Percentiles rank a stretch among this genome's conserved stretches.
Evolutionary conservation across 1,140 invertebrate genomes (phyloP).

Genomic region (Drosophila subpulchrella): DNA sequence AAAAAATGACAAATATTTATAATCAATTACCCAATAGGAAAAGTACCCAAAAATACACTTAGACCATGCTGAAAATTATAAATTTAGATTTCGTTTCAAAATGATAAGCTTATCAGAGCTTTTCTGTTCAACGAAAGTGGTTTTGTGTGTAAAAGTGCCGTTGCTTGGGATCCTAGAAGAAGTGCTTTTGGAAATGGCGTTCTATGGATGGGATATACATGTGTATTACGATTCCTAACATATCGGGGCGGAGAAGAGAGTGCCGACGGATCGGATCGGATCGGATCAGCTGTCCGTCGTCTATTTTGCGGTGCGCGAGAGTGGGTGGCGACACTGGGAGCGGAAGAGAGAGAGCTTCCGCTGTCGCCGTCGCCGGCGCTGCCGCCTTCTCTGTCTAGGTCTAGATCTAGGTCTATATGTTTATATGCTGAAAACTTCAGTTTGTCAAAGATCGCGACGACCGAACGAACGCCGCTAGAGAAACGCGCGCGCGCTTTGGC

Average conservation of each 20-base stretch:
- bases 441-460: slow-evolving; percentile 81
- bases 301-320: slow-evolving; percentile 23
- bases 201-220: slow-evolving; percentile 7
- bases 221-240: not conserved
- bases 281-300: not conserved
- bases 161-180: not conserved
- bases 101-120: too few relatives aligned
- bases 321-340: slow-evolving; percentile 13
- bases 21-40: too few relatives aligned
- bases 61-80: too few relatives aligned
- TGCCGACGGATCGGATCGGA: not conserved
- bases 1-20: too few relatives aligned
- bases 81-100: too few relatives aligned
- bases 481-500: slow-evolving; percentile 60
- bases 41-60: too few relatives aligned
- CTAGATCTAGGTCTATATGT: slow-evolving; percentile 35
- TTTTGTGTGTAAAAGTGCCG: not conserved
- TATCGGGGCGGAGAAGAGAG: slow-evolving; percentile 9
- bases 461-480: slow-evolving; percentile 71
- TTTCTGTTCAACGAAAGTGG: too few relatives aligned
- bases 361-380: slow-evolving; percentile 3
- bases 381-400: slow-evolving; percentile 17
- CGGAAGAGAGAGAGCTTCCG: slow-evolving; percentile 6
- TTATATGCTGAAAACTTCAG: slow-evolving; percentile 65
- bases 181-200: slow-evolving; percentile 5